phyloP scores from a whole-genome alignment of 2,797 vertebrate species.

The Protosalanx chinensis region DNA sequence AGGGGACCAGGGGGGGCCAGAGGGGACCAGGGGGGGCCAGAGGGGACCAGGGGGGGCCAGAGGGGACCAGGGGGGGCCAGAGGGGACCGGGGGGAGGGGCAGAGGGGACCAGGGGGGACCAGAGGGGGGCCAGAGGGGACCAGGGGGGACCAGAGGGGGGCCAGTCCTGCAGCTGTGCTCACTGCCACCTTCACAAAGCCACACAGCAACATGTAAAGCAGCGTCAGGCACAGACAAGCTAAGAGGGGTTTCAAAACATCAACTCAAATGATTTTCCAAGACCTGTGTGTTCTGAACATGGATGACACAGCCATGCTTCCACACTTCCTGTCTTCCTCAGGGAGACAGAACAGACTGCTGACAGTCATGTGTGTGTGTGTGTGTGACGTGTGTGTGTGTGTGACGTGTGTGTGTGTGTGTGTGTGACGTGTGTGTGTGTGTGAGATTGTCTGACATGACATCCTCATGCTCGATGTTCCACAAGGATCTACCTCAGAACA shows the following conservation, averaged over 20 bases:
- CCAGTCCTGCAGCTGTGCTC: conserved; percentile 15
- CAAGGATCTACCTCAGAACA: conserved; percentile 25
- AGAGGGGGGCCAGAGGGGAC: no score
- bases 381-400: background rate
- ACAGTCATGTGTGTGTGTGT: background rate
- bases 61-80: no score
- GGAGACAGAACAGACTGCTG: conserved; percentile 1
- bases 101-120: no score
- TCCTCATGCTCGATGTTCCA: conserved; percentile 17
- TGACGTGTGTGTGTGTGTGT: background rate
- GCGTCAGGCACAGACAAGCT: conserved; percentile 7
- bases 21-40: no score
- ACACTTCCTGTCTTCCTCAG: conserved; percentile 11
- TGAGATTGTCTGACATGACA: conserved; percentile 17
- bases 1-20: no score
- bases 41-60: no score
- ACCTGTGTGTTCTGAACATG: background rate
- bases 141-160: no score
- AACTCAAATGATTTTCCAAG: conserved; percentile 6
- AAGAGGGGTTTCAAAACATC: background rate
- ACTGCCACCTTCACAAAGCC: conserved; percentile 41
- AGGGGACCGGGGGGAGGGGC: no score
- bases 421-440: background rate
- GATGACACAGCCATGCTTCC: conserved; percentile 28
- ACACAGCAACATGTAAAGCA: conserved; percentile 30